These are phyloP conservation scores for Vireo griseus DNA, from an alignment of 2,797 vertebrate genomes.

Conservation along the genomic window DNA sequence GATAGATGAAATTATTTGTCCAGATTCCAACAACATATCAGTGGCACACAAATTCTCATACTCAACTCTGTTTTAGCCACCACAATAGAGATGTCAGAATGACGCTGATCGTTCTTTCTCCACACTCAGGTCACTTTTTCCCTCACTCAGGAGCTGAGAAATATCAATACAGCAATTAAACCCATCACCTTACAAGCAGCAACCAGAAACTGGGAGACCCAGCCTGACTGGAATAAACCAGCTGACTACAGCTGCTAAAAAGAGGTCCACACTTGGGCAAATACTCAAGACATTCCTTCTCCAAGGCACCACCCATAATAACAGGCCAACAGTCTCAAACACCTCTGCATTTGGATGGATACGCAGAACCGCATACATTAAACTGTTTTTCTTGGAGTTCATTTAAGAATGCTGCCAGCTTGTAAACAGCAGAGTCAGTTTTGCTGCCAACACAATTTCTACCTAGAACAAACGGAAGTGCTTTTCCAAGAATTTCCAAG, in stretches of 20 bases:
- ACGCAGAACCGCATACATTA: slow-evolving; percentile 9
- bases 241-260: slow-evolving; percentile 12
- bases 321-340: slow-evolving; percentile 19
- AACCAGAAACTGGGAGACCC: not conserved
- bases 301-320: slow-evolving; percentile 2
- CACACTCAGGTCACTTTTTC: not conserved
- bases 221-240: slow-evolving; percentile 10
- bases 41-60: not conserved
- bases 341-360: slow-evolving; percentile 31
- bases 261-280: slow-evolving; percentile 21
- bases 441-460: slow-evolving; percentile 58
- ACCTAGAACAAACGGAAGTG: slow-evolving; percentile 70
- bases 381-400: slow-evolving; percentile 28
- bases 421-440: slow-evolving; percentile 38
- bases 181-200: not conserved
- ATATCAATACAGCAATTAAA: not conserved
- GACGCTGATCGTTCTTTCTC: not conserved
- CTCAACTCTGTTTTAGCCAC: not conserved
- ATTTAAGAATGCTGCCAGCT: slow-evolving; percentile 44
- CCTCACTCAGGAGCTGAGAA: not conserved
- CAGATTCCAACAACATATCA: not conserved
- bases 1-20: not conserved
- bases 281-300: slow-evolving; percentile 20
- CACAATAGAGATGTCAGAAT: not conserved
- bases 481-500: slow-evolving; percentile 74